Evolutionary conservation across 2,113 vertebrate genomes (phyloP).

Genomic region (Vidua macroura): DNA sequence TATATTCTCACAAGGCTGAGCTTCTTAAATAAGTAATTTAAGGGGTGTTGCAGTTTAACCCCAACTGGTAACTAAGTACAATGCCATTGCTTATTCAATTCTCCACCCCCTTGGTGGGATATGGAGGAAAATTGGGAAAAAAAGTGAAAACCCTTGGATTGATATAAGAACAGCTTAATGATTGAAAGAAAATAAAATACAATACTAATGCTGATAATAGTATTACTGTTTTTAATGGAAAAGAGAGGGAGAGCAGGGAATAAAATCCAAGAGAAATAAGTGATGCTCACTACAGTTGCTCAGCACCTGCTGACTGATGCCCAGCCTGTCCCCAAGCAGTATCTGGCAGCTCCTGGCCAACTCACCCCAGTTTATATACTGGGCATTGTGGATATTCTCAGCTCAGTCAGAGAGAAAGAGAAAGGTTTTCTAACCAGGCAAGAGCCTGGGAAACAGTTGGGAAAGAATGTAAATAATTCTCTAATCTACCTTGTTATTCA

Average conservation of each 20-base stretch:
- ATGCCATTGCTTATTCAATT: neutral
- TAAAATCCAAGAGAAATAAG: neutral
- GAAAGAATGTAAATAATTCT: too few species aligned
- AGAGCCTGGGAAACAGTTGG: too few species aligned
- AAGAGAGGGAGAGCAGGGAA: neutral
- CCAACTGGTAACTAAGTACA: neutral
- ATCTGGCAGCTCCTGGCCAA: neutral
- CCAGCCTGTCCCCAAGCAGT: neutral
- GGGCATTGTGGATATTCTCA: too few species aligned
- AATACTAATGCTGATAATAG: neutral
- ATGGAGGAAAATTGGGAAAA: neutral
- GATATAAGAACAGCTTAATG: neutral
- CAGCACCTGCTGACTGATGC: neutral
- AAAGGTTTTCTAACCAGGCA: too few species aligned
- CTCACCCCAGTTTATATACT: neutral
- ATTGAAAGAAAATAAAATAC: neutral
- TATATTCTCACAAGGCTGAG: neutral
- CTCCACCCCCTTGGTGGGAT: neutral
- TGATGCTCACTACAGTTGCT: neutral
- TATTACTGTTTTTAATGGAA: neutral
- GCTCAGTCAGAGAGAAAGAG: too few species aligned
- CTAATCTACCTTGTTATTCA: too few species aligned
- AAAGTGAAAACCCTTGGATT: neutral
- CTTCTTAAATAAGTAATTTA: neutral
- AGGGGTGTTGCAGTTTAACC: neutral